phyloP scores from a whole-genome alignment of 2,113 vertebrate genomes.

The Engystomops pustulosus region DNA sequence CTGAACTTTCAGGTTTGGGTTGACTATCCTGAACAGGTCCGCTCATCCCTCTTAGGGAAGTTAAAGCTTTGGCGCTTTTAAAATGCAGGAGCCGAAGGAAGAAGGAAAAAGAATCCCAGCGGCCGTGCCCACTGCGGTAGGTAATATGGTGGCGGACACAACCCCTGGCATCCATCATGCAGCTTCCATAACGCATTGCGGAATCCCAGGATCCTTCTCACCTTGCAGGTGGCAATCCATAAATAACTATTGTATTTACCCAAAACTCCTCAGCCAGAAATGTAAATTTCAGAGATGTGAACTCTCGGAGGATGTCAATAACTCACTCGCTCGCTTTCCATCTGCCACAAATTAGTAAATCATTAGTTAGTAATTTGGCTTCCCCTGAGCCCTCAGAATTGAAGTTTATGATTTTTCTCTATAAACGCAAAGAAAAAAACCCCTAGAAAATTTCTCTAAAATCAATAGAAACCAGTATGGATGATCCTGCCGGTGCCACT shows the following conservation, averaged over 20 bases:
- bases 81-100: too few relatives aligned
- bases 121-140: too few relatives aligned
- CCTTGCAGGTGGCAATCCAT: background rate
- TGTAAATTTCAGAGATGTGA: background rate
- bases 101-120: too few relatives aligned
- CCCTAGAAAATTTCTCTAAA: background rate
- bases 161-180: too few relatives aligned
- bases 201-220: too few relatives aligned
- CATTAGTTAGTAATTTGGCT: conserved; percentile 40
- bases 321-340: conserved; percentile 13
- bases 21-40: too few relatives aligned
- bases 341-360: conserved; percentile 43
- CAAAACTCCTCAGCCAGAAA: background rate
- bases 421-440: background rate
- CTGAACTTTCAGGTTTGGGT: too few relatives aligned
- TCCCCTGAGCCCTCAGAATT: conserved; percentile 31
- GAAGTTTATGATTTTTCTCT: conserved; percentile 1
- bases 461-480: conserved; percentile 6
- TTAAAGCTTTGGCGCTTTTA: too few relatives aligned
- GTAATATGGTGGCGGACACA: too few relatives aligned
- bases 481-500: background rate
- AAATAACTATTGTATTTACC: conserved; percentile 1
- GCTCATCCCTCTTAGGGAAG: too few relatives aligned
- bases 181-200: too few relatives aligned
- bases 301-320: background rate